These are phyloP conservation scores for Cylindroiulus punctatus DNA, from an alignment of 2,888 invertebrate genomes.

Conservation along the genomic window DNA sequence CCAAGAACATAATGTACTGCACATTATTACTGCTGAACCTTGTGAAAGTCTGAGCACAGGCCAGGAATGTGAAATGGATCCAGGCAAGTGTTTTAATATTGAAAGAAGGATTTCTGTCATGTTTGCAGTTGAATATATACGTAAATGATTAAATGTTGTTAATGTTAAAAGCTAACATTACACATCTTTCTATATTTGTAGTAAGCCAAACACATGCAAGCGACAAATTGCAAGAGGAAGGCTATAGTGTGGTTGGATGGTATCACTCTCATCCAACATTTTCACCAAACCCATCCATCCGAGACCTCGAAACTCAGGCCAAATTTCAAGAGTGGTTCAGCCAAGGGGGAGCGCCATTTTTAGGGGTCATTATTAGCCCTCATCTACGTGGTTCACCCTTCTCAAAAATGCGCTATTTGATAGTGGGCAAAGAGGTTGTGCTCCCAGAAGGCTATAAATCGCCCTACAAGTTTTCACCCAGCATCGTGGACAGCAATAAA, in stretches of 20 bases:
- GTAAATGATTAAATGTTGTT: too few species aligned
- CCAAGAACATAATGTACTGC: slow-evolving; percentile 64
- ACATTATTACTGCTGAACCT: slow-evolving; percentile 71
- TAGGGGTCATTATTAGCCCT: slow-evolving; percentile 76
- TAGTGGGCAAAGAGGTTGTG: slow-evolving; percentile 55
- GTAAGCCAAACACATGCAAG: slow-evolving; percentile 75
- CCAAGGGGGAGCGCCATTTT: slow-evolving; percentile 71
- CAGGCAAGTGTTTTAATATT: slow-evolving; percentile 67
- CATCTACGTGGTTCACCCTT: slow-evolving; percentile 68
- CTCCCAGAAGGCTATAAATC: not conserved
- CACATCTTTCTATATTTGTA: slow-evolving; percentile 61
- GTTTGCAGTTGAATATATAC: too few species aligned
- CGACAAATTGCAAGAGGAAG: slow-evolving; percentile 69
- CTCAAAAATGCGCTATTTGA: slow-evolving; percentile 56
- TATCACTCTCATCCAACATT: slow-evolving; percentile 82
- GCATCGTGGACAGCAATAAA: not conserved
- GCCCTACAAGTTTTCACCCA: slow-evolving; percentile 54
- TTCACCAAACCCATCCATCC: slow-evolving; percentile 75
- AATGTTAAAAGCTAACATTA: too few species aligned
- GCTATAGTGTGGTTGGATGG: slow-evolving; percentile 75
- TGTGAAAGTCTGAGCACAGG: slow-evolving; percentile 74
- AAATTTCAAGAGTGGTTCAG: slow-evolving; percentile 72
- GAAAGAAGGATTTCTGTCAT: too few species aligned
- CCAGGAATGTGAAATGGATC: slow-evolving; percentile 83
- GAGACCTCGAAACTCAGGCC: slow-evolving; percentile 75